Percentiles rank a stretch among this genome's conserved stretches.
Evolutionary conservation across 1,140 invertebrate genomes (phyloP).

Genomic region (Cataglyphis hispanica): DNA sequence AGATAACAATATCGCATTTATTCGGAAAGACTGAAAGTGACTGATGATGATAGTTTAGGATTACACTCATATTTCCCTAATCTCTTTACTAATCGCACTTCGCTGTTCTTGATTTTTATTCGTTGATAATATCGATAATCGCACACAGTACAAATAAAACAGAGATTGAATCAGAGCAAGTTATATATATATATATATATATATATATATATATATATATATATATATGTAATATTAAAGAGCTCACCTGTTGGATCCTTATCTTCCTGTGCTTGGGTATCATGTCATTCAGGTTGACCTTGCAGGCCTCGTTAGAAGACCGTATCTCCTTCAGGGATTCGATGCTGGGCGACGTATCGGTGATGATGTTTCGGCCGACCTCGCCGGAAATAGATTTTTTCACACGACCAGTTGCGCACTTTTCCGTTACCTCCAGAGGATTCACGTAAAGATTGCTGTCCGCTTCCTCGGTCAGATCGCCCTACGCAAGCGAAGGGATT

Average conservation of each 20-base stretch:
- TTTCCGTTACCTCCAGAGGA: slow-evolving; percentile 90
- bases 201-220: background rate
- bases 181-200: background rate
- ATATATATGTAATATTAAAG: background rate
- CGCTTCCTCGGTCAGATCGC: slow-evolving; percentile 91
- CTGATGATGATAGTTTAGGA: background rate
- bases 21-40: background rate
- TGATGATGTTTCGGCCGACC: slow-evolving; percentile 86
- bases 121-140: background rate
- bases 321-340: slow-evolving; percentile 82
- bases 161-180: background rate
- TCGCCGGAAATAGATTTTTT: slow-evolving; percentile 94
- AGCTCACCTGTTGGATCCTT: slow-evolving; percentile 92
- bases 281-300: slow-evolving; percentile 89
- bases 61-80: background rate
- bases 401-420: slow-evolving; percentile 84
- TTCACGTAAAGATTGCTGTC: slow-evolving; percentile 97
- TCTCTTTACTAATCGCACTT: background rate
- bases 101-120: background rate
- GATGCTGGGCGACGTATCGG: slow-evolving; percentile 79
- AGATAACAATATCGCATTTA: background rate
- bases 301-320: slow-evolving; percentile 81
- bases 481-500: slow-evolving; percentile 84
- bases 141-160: background rate
- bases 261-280: slow-evolving; percentile 94